Evolutionary conservation across 2,888 invertebrate genomes (phyloP), one percentile per base, ranked within the genome.

Genomic region (Falcaria lacertinaria): DNA sequence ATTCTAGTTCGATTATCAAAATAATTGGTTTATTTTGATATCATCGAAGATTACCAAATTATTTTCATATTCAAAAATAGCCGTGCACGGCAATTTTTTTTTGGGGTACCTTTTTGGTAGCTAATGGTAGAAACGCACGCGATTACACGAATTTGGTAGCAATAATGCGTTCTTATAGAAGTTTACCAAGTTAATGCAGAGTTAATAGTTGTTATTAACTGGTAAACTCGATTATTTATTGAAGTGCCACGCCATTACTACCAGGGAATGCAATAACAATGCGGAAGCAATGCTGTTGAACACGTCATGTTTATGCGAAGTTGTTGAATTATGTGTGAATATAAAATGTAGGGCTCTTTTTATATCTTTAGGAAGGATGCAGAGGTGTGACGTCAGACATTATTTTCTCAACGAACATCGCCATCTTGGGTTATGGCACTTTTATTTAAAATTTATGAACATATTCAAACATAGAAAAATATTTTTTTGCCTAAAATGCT

Each of bases 141-240:
- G 11, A 28, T 8, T 25, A 25, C 25, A 25, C 4, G 8, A 11
- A 28, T 28, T 28, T 11, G 28, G 28, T 33, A 37, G 32, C 52
- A 48, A 52, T 62, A 61, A 64, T 60, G 55, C 58, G 55, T 54
- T 58, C 53, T 63, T 52, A 54, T 54, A 59, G 50, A 56, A 55
- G 59, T 59, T 66, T 60, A 61, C 50, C 36, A 57, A 60, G 64
- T 64, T 69, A 69, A 69, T 69, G 61, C 55, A 53, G 51, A 51
- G 62, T 60, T 35, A 35, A 35, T 19, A 22, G 22, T 36, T 57
- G 51, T 59, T 69, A 64, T 67, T 54, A 53, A 46, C 50, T 52
- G 47, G 45, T 42, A 41, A 54, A 48, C 47, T 52, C 48, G 42
- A 46, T 45, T 48, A 43, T 48, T 46, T 45, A 39, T 42, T 47